Base-by-base conservation (phyloP, 92 coral and sea anemone genomes). In the Epizoanthus ramosus region DNA sequence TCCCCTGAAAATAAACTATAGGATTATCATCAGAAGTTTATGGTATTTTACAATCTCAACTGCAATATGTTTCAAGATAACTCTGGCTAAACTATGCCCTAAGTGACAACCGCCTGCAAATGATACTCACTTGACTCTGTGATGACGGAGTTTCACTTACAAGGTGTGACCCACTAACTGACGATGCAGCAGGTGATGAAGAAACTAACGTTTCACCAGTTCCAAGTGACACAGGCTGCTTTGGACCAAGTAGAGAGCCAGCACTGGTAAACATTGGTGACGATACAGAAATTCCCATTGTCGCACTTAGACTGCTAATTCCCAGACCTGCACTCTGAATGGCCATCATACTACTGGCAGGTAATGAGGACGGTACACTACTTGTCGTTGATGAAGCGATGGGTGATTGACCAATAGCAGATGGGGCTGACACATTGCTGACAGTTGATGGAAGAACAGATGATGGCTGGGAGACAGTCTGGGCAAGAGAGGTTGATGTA, bases 91-190 rank as follows among this genome's bases (percentile, higher is more conserved):
- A 50, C 9, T 13, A 50, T 50, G 54, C 14, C 14, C 54, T 50
- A 50, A 19, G 19, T 28, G n/a, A 63, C 33, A 66, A 22, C 41
- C 41, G 43, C 52, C 16, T 0, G 28, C 43, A 64, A 45, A 81
- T 31, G 7, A 47, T 19, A 61, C 85, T 74, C 35, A 87, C 94
- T 80, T 93, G 92, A 53, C 89, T 79, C 25, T 87, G 85, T 22
- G 84, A 63, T 14, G 91, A 85, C 18, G 89, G 79, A 22, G 90
- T 67, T 16, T 70, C 82, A 33, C 80, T 75, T 89, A 96, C 89
- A 9, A 86, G 87, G 74, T 92, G 96, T 18, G 95, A 65, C 73
- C 91, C 92, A 90, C 91, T 94, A 57, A 94, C 87, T 71, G 91
- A 85, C 6, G 99, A 85, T 1, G 91, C 53, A 17, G 89, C 85